Base-by-base conservation (phyloP, 2,888 invertebrate genomes). In the Leptogaster cylindrica region DNA sequence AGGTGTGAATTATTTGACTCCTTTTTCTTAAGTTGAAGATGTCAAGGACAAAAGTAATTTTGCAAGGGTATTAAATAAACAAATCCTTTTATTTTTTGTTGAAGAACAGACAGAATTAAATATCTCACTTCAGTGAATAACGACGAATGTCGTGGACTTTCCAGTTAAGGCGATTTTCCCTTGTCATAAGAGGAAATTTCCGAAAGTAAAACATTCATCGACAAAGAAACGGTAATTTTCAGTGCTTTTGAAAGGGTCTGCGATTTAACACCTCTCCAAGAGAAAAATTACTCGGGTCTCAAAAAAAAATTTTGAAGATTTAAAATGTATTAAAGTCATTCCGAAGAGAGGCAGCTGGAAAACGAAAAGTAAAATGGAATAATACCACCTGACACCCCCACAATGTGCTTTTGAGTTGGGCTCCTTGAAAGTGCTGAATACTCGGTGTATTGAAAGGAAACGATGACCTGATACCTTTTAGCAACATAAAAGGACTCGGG, bases 261-360 rank as follows among this genome's bases (percentile, higher is more conserved):
- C 31, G 18, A 16, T 39, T 36, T 39, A 12, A 58, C 20, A 27
- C 39, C 14, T 41, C 16, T 52, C 20, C n/a, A n/a, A n/a, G n/a
- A 16, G 58, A 12, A 39, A 58, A 58, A 23, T 39, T 39, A 23
- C 25, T 41, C 23, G 58, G 58, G 16, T 58, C 41, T 36, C 0
- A 8, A 1, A 7, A 36, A 20, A 27, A 39, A 36, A 23, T 41
- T 58, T 36, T 20, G 5, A 23, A 41, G 41, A 31, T 41, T 58
- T 58, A 58, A 58, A 58, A 58, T 28, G 58, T 58, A 58, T 58
- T 58, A 58, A 39, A 39, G 58, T 58, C 58, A 58, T 58, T 58
- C 41, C 39, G 36, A 39, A 39, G 20, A n/a, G n/a, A 58, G 58
- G 14, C 25, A 23, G 16, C 23, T 25, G 39, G 6, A 14, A 27